These are phyloP conservation scores for Alectura lathami DNA, from an alignment of 2,113 vertebrate genomes.

Conservation along the genomic window DNA sequence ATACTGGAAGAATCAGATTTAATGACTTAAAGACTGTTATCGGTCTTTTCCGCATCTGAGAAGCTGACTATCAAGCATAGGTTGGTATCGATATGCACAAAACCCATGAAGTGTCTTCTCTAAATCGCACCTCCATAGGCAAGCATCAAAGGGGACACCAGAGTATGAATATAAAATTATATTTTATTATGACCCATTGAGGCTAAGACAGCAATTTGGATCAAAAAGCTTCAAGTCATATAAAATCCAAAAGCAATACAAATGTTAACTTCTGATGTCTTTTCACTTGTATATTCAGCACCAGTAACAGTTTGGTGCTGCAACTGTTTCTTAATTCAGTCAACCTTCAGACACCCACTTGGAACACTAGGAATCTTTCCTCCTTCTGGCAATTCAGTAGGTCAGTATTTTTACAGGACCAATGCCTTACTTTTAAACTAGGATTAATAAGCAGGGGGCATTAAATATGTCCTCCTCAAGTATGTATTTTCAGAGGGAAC, in stretches of 20 bases:
- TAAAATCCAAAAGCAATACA: neutral
- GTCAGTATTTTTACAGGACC: neutral
- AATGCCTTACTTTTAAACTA: neutral
- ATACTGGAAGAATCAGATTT: neutral
- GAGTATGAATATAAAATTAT: rapidly evolving
- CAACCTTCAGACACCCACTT: neutral
- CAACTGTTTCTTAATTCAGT: neutral
- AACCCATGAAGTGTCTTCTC: neutral
- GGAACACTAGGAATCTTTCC: neutral
- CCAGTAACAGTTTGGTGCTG: neutral
- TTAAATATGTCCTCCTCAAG: neutral
- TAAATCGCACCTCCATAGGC: neutral
- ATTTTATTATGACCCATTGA: neutral
- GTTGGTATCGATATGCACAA: neutral
- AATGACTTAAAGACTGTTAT: neutral
- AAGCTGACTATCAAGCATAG: neutral
- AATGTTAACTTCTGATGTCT: neutral
- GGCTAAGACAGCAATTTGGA: neutral
- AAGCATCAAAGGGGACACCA: neutral
- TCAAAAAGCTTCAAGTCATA: neutral
- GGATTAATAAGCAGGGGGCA: neutral
- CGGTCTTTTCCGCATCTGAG: neutral
- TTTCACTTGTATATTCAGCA: neutral
- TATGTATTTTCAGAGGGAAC: neutral
- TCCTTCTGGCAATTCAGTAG: neutral